Evolutionary conservation across 2,113 vertebrate genomes (phyloP).

Genomic region (Trinectes maculatus): DNA sequence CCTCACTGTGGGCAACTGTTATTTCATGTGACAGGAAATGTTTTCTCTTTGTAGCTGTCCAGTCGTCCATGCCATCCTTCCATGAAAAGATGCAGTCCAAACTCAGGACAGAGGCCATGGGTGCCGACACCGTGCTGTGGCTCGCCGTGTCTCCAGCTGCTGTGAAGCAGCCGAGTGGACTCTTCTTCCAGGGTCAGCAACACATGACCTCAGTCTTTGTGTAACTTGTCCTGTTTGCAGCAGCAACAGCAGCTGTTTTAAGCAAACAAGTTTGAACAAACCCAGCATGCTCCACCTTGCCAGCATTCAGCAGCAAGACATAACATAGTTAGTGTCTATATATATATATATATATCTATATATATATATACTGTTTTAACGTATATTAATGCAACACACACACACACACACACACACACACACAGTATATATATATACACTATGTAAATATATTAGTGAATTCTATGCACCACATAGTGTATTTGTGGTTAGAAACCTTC

Average conservation of each 20-base stretch:
- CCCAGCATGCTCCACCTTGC: no score
- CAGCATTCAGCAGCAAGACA: no score
- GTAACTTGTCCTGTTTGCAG: neutral
- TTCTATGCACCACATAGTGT: neutral
- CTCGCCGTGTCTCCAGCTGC: conserved; percentile 74
- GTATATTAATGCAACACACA: no score
- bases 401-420: no score
- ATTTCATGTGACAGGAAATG: neutral
- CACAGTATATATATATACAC: no score
- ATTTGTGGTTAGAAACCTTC: neutral
- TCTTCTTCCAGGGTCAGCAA: conserved; percentile 86
- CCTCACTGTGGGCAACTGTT: no score
- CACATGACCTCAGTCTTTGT: neutral
- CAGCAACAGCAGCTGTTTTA: no score
- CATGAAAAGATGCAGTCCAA: conserved; percentile 82
- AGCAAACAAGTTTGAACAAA: no score
- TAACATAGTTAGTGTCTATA: no score
- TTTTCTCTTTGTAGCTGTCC: conserved; percentile 75
- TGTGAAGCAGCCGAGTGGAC: conserved; percentile 72
- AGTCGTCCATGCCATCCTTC: conserved; percentile 83
- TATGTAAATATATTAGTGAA: no score
- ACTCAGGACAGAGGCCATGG: conserved; percentile 84
- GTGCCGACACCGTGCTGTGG: conserved; percentile 85
- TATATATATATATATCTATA: no score
- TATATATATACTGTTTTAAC: no score